Percentiles rank a stretch among this genome's conserved stretches.
phyloP scores from a whole-genome alignment of 2,888 invertebrate species.

The Serrognathus titanus region DNA sequence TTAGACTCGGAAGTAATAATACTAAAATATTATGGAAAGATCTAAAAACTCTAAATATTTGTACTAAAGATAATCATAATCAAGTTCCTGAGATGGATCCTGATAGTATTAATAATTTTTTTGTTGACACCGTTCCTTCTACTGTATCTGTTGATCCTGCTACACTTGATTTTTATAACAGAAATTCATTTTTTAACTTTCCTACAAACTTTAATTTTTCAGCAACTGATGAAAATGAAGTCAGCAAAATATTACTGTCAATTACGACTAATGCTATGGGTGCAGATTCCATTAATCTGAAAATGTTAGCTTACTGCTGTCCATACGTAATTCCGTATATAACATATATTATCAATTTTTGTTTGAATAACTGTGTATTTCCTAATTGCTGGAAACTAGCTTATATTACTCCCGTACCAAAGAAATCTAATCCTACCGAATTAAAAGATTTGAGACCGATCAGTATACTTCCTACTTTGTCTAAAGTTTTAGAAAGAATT shows the following conservation, averaged over 20 bases:
- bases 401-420: no score
- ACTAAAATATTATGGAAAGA: not conserved
- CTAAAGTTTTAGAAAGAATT: not conserved
- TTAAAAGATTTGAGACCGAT: not conserved
- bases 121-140: no score
- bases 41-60: not conserved
- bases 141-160: no score
- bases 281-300: not conserved
- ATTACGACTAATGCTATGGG: not conserved
- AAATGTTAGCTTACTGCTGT: no score
- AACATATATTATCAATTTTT: no score
- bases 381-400: no score
- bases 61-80: not conserved
- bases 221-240: not conserved
- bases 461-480: not conserved
- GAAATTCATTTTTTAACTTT: not conserved
- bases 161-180: no score
- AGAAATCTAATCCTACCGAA: no score
- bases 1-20: not conserved
- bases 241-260: not conserved
- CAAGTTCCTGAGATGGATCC: no score
- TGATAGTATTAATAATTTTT: no score
- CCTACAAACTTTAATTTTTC: not conserved
- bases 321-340: no score
- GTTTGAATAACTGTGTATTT: no score